Evolutionary conservation across 1,140 invertebrate genomes (phyloP), one percentile per base, ranked within the genome.

Genomic region (Drosophila kepulauana): DNA sequence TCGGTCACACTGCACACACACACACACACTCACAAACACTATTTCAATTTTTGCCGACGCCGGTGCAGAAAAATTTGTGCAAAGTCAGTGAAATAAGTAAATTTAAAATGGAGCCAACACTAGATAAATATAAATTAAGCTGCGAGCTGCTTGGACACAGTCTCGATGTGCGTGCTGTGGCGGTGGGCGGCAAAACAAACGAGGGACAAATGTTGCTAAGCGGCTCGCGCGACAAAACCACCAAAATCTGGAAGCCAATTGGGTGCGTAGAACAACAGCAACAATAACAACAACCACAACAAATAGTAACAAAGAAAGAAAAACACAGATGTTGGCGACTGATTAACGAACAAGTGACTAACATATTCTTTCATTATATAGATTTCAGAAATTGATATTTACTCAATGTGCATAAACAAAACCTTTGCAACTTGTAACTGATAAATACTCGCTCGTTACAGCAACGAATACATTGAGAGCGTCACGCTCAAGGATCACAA

Each of bases 201-300:
- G 93, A 95, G 6, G 93, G 94, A 5, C 95, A 96, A 86, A 94
- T 94, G 63, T 95, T 98, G 78, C 92, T 98, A 28, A 98, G 97
- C 1, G 97, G 95, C 5, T 98, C 98, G 10, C 94, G 98, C 80
- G 98, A 99, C 93, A 95, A 95, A 92, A 97, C 97, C 15, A 95
- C 96, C 10, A 96, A 96, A 93, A 93, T 98, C 7, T 99, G 97
- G 97, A 95, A 95, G 88, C 95, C 95, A 15, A 95, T 95, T 87
- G 95, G 95, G 97, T 98, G 94, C 38, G 85, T 70, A 45, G 6
- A 48, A 49, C 20, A 58, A 45, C n/a, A 58, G 41, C 13, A 35
- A 38, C 38, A 41, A 41, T n/a, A 41, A 43, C 41, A 43, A 20
- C 7, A 5, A 20, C 48, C 5, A 13, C 20, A 25, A 25, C 20